Base-by-base conservation (phyloP, 2,113 vertebrate species). In the Engraulis encrasicolus region DNA sequence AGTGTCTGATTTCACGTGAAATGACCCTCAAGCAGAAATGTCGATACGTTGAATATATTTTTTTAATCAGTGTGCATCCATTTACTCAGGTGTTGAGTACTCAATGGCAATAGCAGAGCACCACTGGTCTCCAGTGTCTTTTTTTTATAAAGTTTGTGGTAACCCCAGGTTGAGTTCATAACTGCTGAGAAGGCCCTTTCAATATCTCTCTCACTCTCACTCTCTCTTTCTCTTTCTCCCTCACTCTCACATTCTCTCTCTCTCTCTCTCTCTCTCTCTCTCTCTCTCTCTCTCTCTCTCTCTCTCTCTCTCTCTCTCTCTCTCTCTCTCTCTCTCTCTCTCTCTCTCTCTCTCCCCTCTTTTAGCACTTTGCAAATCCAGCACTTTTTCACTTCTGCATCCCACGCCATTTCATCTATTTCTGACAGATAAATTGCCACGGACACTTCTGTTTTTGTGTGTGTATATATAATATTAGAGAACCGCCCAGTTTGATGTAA, bases 361-460 rank as follows among this genome's bases (percentile, higher is more conserved):
- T 82, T 85, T 85, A 31, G 71, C n/a, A 58, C 78, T 81, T n/a
- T 85, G 84, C 80, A 81, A 81, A 85, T 85, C 52, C 80, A 85
- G 84, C 80, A 78, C 38, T 85, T 85, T 77, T 40, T 50, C 34
- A 58, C 78, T 52, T 71, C 80, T 74, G 20, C 79, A 84, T 17
- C 31, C 50, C 48, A 34, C 66, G 27, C 66, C 31, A 27, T 74
- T 74, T 74, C 66, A 74, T 74, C 66, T 74, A 34, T 74, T 74
- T 74, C 17, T 74, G 66, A 74, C 66, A 0, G 27, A 17, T 34
- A 31, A 34, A 74, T 27, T 34, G 66, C 23, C 27, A 4, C 15
- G 27, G 66, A 14, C 27, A 74, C 23, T 27, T 15, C 11, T 31
- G 23, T 66, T 2, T 14, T 74, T 58, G 31, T 74, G 31, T 12